Conservation (phyloP, 2,888 invertebrate species). For the Galerucella pusilla region DNA sequence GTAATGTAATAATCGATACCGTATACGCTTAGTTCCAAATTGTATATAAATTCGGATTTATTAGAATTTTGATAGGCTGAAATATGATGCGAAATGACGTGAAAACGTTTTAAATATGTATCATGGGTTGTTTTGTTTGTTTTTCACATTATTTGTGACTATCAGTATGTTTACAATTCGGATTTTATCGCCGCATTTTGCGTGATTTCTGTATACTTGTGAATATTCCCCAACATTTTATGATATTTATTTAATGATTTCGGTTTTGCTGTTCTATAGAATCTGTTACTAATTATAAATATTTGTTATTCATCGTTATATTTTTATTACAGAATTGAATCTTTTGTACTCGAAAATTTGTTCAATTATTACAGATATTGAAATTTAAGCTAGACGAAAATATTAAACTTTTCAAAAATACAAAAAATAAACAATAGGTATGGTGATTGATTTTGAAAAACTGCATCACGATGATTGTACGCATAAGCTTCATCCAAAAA, state of each 20-base stretch:
- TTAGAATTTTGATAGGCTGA: slow-evolving; percentile 22
- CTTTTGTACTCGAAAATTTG: background rate
- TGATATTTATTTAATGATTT: slow-evolving; percentile 6
- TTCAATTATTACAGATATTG: too few relatives aligned
- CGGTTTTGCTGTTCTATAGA: background rate
- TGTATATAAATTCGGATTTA: slow-evolving; percentile 28
- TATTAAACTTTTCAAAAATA: too few relatives aligned
- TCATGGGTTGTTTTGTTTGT: slow-evolving; percentile 20
- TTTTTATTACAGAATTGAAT: background rate
- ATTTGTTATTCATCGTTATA: background rate
- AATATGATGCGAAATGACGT: slow-evolving; percentile 29
- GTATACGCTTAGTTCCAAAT: slow-evolving; percentile 14
- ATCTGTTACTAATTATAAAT: slow-evolving; percentile 1
- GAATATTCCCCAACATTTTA: slow-evolving; percentile 15
- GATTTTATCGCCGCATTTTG: slow-evolving; percentile 21
- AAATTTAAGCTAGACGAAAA: too few relatives aligned
- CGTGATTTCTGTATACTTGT: slow-evolving; percentile 1
- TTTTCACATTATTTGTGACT: slow-evolving; percentile 28
- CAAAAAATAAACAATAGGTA: too few relatives aligned
- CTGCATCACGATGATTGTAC: too few relatives aligned
- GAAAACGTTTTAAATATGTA: slow-evolving; percentile 29
- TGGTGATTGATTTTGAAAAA: too few relatives aligned
- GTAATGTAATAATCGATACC: slow-evolving; percentile 44
- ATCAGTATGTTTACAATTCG: slow-evolving; percentile 24
- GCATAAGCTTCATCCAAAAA: too few relatives aligned